Evolutionary conservation across 1,140 invertebrate genomes (phyloP).

Genomic region (Protaetia brevitarsis): DNA sequence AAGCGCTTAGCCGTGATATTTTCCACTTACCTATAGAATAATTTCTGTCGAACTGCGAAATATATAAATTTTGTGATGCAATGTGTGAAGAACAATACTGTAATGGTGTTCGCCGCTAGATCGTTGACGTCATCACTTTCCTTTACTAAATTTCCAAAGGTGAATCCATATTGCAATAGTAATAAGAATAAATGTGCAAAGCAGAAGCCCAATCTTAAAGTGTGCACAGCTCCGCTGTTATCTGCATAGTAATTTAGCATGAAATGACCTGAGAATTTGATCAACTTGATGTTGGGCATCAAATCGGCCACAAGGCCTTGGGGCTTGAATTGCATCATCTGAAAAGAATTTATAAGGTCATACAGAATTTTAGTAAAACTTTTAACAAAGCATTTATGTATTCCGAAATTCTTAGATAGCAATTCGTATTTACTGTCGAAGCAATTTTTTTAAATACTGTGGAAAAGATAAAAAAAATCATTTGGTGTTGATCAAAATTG

Average conservation of each 20-base stretch:
- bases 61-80: slow-evolving; percentile 71
- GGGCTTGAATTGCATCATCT: slow-evolving; percentile 59
- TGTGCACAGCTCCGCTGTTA: slow-evolving; percentile 52
- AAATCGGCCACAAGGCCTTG: slow-evolving; percentile 75
- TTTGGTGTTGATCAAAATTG: no score
- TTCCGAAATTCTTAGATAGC: no score
- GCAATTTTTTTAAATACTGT: no score
- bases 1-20: no score
- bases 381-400: no score
- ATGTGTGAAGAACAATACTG: slow-evolving; percentile 75
- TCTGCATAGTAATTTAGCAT: slow-evolving; percentile 72
- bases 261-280: slow-evolving; percentile 73
- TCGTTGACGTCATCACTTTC: slow-evolving; percentile 77
- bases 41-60: slow-evolving; percentile 68
- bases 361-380: no score
- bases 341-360: no score
- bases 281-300: slow-evolving; percentile 75
- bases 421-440: no score
- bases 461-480: no score
- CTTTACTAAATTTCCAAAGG: slow-evolving; percentile 64
- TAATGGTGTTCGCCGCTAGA: slow-evolving; percentile 77
- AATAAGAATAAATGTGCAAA: slow-evolving; percentile 61
- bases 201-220: slow-evolving; percentile 60
- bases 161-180: slow-evolving; percentile 62
- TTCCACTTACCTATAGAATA: slow-evolving; percentile 68